Base-by-base conservation (phyloP, 2,797 vertebrate genomes). In the Carcharodon carcharias region DNA sequence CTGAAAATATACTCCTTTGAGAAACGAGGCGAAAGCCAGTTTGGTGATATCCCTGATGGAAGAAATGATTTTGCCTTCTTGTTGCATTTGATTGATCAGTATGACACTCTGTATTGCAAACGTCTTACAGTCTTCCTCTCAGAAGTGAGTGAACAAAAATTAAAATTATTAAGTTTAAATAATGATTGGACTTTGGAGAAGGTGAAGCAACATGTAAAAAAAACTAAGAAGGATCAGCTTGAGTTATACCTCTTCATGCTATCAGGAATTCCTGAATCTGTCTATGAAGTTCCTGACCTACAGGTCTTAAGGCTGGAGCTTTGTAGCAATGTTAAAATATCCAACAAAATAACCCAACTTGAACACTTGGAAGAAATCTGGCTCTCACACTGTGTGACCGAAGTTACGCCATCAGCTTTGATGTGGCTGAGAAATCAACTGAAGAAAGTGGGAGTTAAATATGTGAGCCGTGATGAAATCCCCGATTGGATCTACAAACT, bases 191-290 rank as follows among this genome's bases (percentile, higher is more conserved):
- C 87, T 21, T 14, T 69, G 92, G 96, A 96, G 67, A 96, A 80
- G 12, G 63, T 94, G 16, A 89, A 71, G 69, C 2, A 71, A 28
- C 67, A 94, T 71, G 3, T 96, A 21, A 96, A 67, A n/a, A 92
- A 80, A 71, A 96, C 40, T 45, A 77, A 71, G 67, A 91, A 96
- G 50, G 96, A 96, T 50, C 88, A 95, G 40, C 56, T 28, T 50
- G 96, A 96, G 73, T 89, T 96, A 31, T 89, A 96, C 5, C 96
- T 96, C 11, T 96, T 96, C 58, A 96, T 96, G 96, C 40, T 96
- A 18, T 95, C 31, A n/a, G 96, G 96, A 23, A 89, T 96, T 50
- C 96, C 96, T 35, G 96, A 96, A 7, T 50, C 87, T 5, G 67
- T 96, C 45, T 96, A 92, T 56, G 96, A 96, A 69, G 88, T 96